phyloP scores from a whole-genome alignment of 1,140 invertebrate species.

The Euglossa dilemma region DNA sequence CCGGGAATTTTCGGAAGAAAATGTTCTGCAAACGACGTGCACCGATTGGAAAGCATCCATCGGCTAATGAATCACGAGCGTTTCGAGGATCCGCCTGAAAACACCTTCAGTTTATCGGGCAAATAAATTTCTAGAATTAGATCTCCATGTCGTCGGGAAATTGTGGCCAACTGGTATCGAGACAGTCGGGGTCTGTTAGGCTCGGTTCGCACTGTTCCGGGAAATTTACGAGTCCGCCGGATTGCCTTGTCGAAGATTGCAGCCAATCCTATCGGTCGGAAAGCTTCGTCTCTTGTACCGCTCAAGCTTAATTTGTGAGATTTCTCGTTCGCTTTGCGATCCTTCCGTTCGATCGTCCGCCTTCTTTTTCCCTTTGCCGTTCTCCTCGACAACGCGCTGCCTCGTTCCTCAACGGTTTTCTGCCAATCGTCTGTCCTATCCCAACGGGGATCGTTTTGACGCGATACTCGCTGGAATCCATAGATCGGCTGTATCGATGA shows the following conservation, averaged over 20 bases:
- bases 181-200: conserved; percentile 52
- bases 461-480: too few species aligned
- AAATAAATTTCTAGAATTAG: conserved; percentile 54
- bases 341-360: conserved; percentile 14
- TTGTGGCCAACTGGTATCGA: conserved; percentile 57
- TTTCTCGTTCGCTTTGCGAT: conserved; percentile 46
- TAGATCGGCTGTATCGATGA: background rate
- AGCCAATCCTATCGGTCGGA: conserved; percentile 66
- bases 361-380: background rate
- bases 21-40: conserved; percentile 10
- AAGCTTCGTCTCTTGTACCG: conserved; percentile 51
- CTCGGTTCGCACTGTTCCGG: conserved; percentile 49
- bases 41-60: conserved; percentile 14
- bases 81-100: conserved; percentile 30
- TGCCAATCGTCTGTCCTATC: background rate
- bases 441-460: background rate
- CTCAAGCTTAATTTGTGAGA: conserved; percentile 76
- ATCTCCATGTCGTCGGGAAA: conserved; percentile 52
- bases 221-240: conserved; percentile 60
- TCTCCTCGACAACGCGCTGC: background rate
- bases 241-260: conserved; percentile 75
- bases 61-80: conserved; percentile 41
- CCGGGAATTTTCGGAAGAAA: conserved; percentile 18
- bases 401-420: too few species aligned
- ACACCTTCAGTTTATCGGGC: conserved; percentile 53